Evolutionary conservation across 2,113 vertebrate species (phyloP), one percentile per base, ranked within the genome.

Genomic region (Pituophis catenifer): DNA sequence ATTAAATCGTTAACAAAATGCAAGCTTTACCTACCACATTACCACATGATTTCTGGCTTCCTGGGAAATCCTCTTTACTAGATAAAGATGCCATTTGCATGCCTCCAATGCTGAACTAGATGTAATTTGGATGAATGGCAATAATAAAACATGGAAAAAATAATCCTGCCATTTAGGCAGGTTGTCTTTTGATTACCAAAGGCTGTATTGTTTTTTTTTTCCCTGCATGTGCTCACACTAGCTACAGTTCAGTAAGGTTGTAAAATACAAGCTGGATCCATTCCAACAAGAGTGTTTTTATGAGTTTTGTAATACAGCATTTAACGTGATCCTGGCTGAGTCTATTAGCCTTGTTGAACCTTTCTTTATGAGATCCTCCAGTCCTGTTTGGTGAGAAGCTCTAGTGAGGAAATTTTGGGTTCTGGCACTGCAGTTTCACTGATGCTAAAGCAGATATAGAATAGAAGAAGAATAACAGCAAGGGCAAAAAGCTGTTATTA

Each of bases 1-100:
- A 57, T 87, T 54, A 62, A 62, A 89, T 95, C 91, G 93, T 89
- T 94, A 95, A 62, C 0, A 93, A 95, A 96, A 93, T 93, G 54
- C 65, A 96, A 93, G 94, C 96, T 94, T 96, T 95, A 96, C 95
- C 96, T 95, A 96, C 95, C 95, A 96, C 96, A 96, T 97, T 96
- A 96, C 97, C 95, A 95, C 94, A 96, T 95, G 95, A 96, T 50
- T 89, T 95, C 90, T 50, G 90, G 54, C 85, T 59, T 89, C 52
- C 15, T 85, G 38, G 24, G 86, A 90, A n/a, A 75, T 93, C 23
- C n/a, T 94, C 70, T 86, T 92, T 88, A 93, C 90, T 3, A 75
- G 3, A 75, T 9, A 90, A 86, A 92, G 24, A 44, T 8, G 93
- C 29, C 33, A 90, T 0, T 81, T 94, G 33, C 75, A 26, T 65